Conservation (phyloP, 2,888 invertebrate genomes). For the Parasteatoda lunata region DNA sequence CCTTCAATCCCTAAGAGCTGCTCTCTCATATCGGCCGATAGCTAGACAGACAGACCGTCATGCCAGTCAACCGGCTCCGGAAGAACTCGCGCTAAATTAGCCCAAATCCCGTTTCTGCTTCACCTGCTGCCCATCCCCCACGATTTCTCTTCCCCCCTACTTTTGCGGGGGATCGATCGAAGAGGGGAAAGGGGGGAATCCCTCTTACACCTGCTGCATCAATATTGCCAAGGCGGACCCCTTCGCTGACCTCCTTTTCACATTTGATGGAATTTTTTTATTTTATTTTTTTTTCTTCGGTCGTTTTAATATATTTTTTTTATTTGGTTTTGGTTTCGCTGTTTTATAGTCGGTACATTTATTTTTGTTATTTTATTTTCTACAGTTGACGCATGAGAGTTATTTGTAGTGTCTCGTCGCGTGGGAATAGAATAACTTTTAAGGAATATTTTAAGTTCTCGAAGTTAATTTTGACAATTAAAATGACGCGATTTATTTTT, state of each 20-base stretch:
- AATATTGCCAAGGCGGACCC: constrained; percentile 63
- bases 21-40: constrained; percentile 67
- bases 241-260: constrained; percentile 62
- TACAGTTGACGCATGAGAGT: neutral
- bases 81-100: constrained; percentile 69
- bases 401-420: neutral
- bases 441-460: too few species aligned
- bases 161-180: constrained; percentile 33
- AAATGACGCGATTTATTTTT: too few species aligned
- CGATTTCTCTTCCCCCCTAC: neutral
- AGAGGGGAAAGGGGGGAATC: constrained; percentile 26
- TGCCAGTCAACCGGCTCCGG: constrained; percentile 69
- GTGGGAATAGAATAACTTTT: too few species aligned
- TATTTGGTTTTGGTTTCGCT: constrained; percentile 23
- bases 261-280: constrained; percentile 53
- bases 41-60: constrained; percentile 65
- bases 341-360: neutral
- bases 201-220: constrained; percentile 69
- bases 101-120: constrained; percentile 66
- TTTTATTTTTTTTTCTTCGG: constrained; percentile 12
- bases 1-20: constrained; percentile 64
- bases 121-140: constrained; percentile 56
- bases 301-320: constrained; percentile 4
- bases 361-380: constrained; percentile 1
- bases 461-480: too few species aligned